Conservation (phyloP, 2,113 vertebrate species). For the Propithecus coquereli region DNA sequence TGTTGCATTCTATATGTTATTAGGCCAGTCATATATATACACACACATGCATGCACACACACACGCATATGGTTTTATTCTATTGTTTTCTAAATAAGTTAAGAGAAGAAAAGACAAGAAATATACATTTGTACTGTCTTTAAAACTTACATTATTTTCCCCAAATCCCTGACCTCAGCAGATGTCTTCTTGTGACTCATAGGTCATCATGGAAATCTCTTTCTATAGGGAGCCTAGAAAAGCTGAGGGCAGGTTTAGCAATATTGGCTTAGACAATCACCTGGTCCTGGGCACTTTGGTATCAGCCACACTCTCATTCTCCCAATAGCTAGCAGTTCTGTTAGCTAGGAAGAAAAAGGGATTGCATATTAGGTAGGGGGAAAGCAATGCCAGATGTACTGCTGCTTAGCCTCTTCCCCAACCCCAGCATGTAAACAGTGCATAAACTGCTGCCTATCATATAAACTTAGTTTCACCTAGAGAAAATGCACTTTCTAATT, state of each 20-base stretch:
- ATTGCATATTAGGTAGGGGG: not conserved
- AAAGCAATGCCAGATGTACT: not conserved
- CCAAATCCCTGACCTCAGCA: not conserved
- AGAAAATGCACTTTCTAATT: not conserved
- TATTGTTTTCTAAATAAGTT: not conserved
- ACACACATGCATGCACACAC: not conserved
- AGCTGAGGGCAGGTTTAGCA: not conserved
- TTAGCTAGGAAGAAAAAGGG: not conserved
- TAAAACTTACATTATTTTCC: not conserved
- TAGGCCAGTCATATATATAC: not conserved
- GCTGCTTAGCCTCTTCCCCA: rapidly evolving
- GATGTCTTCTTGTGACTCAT: not conserved
- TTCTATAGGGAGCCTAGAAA: not conserved
- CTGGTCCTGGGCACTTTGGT: not conserved
- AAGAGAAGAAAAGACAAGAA: not conserved
- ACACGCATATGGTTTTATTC: not conserved
- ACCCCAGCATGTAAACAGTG: not conserved
- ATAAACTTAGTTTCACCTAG: not conserved
- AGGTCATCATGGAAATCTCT: not conserved
- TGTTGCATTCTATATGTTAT: not conserved
- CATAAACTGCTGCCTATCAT: not conserved
- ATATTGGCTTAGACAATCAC: not conserved
- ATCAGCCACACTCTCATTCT: too few species aligned
- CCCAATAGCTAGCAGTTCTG: not conserved
- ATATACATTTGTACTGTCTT: not conserved